Evolutionary conservation across 2,888 invertebrate genomes (phyloP).

Genomic region (Phytoseiulus persimilis): DNA sequence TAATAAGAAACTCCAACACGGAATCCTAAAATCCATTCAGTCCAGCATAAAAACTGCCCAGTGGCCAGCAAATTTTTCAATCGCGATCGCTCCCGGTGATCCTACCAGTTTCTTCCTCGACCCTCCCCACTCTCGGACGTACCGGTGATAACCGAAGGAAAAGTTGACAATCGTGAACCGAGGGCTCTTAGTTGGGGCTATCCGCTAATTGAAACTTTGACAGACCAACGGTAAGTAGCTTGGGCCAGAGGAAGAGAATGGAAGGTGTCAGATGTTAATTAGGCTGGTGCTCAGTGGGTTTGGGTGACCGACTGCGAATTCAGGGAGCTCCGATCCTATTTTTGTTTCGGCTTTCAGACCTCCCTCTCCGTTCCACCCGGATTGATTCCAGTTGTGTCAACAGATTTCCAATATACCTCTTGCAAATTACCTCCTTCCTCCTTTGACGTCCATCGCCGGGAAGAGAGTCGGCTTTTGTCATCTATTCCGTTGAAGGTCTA

Average conservation of each 20-base stretch:
- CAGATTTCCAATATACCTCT: neutral
- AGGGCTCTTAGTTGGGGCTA: neutral
- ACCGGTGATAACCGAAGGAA: neutral
- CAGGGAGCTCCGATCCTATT: neutral
- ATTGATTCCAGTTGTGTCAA: neutral
- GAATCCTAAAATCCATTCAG: neutral
- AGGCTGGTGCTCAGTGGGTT: neutral
- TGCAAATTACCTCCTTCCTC: neutral
- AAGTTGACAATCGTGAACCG: neutral
- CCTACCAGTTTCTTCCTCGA: too few relatives aligned
- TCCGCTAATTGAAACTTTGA: neutral
- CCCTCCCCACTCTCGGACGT: too few relatives aligned
- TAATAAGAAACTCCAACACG: neutral
- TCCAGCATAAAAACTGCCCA: neutral
- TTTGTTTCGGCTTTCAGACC: neutral
- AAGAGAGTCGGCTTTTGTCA: neutral
- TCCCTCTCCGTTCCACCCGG: neutral
- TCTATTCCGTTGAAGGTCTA: neutral
- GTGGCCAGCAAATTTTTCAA: neutral
- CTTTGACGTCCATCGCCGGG: neutral
- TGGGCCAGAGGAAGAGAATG: neutral
- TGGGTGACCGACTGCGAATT: neutral
- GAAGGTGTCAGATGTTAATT: neutral
- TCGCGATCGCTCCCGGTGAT: too few relatives aligned
- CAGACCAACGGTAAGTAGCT: neutral